phyloP scores from a whole-genome alignment of 2,113 vertebrate genomes.

The Boulengeromyrus knoepffleri region DNA sequence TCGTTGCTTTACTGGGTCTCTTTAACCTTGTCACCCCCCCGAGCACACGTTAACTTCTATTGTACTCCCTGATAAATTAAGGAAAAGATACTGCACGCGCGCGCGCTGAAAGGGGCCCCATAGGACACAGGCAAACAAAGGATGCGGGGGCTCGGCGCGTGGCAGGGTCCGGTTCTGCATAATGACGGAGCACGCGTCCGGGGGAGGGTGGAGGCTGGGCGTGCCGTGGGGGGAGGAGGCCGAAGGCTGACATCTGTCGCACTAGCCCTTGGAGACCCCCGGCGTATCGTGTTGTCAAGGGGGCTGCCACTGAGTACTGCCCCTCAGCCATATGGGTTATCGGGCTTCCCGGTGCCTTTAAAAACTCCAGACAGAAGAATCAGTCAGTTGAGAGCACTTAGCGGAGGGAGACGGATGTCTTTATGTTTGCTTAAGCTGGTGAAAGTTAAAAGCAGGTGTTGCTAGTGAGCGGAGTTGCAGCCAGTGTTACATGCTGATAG shows the following conservation, averaged over 20 bases:
- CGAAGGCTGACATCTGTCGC: conserved; percentile 42
- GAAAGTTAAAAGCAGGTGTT: not conserved
- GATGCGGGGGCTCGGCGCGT: conserved; percentile 31
- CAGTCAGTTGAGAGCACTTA: conserved; percentile 8
- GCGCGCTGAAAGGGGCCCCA: conserved; percentile 31
- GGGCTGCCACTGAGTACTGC: conserved; percentile 29
- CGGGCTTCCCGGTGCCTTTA: conserved; percentile 31
- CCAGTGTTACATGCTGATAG: not conserved
- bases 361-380: conserved; percentile 18
- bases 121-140: conserved; percentile 30
- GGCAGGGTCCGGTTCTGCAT: conserved; percentile 34
- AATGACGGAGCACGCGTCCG: conserved; percentile 40
- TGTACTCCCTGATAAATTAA: conserved; percentile 36
- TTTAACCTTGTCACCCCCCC: not conserved
- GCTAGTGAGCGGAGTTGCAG: not conserved
- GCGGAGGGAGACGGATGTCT: not conserved
- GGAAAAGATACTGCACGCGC: conserved; percentile 39
- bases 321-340: conserved; percentile 46
- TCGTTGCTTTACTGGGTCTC: conserved; percentile 12
- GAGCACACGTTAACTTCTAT: not conserved
- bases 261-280: conserved; percentile 35
- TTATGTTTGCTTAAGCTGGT: not conserved
- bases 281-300: conserved; percentile 39
- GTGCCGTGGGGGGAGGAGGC: conserved; percentile 13
- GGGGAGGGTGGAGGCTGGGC: conserved; percentile 5